Evolutionary conservation across 2,888 invertebrate genomes (phyloP), one percentile per base, ranked within the genome.

Genomic region (Cyaniris semiargus): DNA sequence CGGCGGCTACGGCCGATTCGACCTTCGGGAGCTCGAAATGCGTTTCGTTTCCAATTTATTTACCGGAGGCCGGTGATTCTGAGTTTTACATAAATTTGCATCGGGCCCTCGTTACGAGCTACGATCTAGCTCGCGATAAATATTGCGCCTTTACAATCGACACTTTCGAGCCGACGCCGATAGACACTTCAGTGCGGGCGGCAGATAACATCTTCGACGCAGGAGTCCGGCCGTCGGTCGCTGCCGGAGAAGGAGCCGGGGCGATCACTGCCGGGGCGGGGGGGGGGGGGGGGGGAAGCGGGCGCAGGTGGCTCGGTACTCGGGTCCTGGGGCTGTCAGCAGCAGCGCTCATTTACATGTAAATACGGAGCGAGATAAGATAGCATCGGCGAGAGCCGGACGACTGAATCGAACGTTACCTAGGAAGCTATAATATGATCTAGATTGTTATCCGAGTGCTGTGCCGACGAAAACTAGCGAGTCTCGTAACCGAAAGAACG

Each of bases 321-420:
- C 27, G 15, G 27, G 60, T 21, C 58, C 70, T 44, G 31, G 75
- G 21, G 53, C 76, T 27, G 44, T 72, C 78, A 72, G 60, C 75
- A 75, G 79, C 70, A 38, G 66, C 70, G 79, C 80, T 82, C 79
- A 82, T 83, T 83, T 81, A 81, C 82, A 82, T 83, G 80, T 81
- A 80, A 82, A 83, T 82, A 81, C 80, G 80, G 81, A 77, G 72
- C 79, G 76, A 79, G 81, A 83, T 81, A 80, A 80, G 81, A 82
- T 79, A 78, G 78, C 81, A 83, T 82, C 82, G 77, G 27, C 7
- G 23, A 21, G 53, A 23, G 77, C 77, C 79, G 79, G 81, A 80
- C 78, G 80, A 75, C 77, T 78, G 79, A 79, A 81, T 79, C 79
- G 76, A 38, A 48, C 74, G 10, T 74, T 53, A 53, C 53, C 53